A percentile compares a stretch with the other conserved stretches of the same genome.
Evolutionary conservation across 2,888 invertebrate species (phyloP).

Genomic region (Pseudoips prasinana): DNA sequence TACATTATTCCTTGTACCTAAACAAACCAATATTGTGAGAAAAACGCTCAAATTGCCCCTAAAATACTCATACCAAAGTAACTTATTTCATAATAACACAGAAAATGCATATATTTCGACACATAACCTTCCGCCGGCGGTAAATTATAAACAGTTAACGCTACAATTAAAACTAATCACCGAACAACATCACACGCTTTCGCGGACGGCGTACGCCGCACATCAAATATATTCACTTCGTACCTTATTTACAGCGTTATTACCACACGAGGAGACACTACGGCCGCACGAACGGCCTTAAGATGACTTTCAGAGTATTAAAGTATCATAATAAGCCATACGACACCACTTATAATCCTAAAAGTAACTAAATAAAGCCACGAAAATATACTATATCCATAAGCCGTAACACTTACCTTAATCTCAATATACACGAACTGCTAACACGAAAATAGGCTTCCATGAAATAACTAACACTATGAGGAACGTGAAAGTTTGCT

Average conservation of each 20-base stretch:
- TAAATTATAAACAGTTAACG: background rate
- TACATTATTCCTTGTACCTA: too few relatives aligned
- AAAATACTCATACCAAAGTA: too few relatives aligned
- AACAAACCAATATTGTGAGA: too few relatives aligned
- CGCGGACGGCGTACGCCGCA: too few relatives aligned
- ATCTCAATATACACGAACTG: conserved; percentile 41
- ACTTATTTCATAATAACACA: too few relatives aligned
- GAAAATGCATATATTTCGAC: too few relatives aligned
- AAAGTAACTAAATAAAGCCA: conserved; percentile 73
- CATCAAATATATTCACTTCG: background rate
- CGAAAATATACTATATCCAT: conserved; percentile 54
- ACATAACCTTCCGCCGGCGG: background rate
- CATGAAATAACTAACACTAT: conserved; percentile 55
- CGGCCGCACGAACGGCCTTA: background rate
- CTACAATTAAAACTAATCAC: background rate
- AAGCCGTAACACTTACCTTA: conserved; percentile 58
- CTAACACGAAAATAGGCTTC: conserved; percentile 42
- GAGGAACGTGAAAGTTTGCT: conserved; percentile 55
- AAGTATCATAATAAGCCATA: conserved; percentile 45
- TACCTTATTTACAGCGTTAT: conserved; percentile 4
- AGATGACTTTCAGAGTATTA: conserved; percentile 14
- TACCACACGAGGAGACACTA: conserved; percentile 1
- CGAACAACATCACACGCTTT: background rate
- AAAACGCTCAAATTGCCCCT: too few relatives aligned
- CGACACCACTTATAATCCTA: conserved; percentile 55